A percentile compares a stretch with the other conserved stretches of the same genome.
Conservation (phyloP, 2,797 vertebrate genomes). For the Pitangus sulphuratus region DNA sequence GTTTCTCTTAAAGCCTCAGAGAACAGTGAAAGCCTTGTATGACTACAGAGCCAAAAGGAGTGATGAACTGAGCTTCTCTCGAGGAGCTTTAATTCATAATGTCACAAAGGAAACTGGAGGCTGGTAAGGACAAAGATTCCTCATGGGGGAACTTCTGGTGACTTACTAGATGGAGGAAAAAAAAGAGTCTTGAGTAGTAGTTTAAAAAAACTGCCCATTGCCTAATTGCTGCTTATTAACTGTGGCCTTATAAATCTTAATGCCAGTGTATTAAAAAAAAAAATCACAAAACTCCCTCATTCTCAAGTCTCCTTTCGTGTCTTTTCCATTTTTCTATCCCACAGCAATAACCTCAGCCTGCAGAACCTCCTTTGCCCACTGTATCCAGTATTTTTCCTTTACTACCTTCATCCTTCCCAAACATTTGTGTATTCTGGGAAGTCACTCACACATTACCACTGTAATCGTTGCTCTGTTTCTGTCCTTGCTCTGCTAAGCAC, state of each 20-base stretch:
- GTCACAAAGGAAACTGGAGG: slow-evolving; percentile 85
- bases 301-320: neutral
- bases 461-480: neutral
- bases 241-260: neutral
- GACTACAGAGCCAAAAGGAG: slow-evolving; percentile 85
- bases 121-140: slow-evolving; percentile 83
- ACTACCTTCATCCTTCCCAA: neutral
- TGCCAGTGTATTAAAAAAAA: neutral
- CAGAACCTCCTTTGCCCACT: neutral
- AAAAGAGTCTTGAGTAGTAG: neutral
- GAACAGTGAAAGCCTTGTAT: slow-evolving; percentile 89
- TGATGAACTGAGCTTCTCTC: slow-evolving; percentile 90
- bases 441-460: neutral
- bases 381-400: neutral
- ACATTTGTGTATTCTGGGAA: neutral
- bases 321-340: neutral
- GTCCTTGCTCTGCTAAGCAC: neutral
- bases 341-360: neutral
- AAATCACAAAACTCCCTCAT: neutral
- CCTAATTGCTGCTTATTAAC: neutral
- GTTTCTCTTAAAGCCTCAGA: slow-evolving; percentile 81
- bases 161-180: neutral
- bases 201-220: neutral
- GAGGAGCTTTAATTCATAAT: slow-evolving; percentile 93
- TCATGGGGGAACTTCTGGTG: neutral